These are phyloP conservation scores for Trichonephila clavata DNA, from an alignment of 1,140 invertebrate species.

Conservation along the genomic window DNA sequence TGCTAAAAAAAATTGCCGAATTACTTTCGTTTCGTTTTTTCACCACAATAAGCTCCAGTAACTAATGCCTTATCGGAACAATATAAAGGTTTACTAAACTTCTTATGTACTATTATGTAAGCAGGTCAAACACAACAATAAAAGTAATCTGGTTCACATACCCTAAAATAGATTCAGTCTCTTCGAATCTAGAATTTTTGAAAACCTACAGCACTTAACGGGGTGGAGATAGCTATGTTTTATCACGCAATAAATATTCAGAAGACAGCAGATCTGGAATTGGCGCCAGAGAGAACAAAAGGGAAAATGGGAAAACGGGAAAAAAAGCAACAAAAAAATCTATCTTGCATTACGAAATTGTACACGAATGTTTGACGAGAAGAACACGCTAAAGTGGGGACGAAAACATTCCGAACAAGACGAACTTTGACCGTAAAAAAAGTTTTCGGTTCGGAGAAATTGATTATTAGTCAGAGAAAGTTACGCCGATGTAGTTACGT, in stretches of 20 bases:
- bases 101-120: no score
- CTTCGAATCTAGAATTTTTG: slow-evolving; percentile 1
- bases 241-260: slow-evolving; percentile 60
- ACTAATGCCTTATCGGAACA: no score
- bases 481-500: background rate
- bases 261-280: background rate
- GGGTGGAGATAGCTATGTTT: slow-evolving; percentile 2
- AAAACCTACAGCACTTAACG: slow-evolving; percentile 3
- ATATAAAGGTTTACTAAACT: no score
- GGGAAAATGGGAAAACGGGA: background rate
- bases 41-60: no score
- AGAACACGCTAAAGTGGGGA: slow-evolving; percentile 48
- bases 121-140: background rate
- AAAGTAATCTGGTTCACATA: background rate
- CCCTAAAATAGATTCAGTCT: background rate
- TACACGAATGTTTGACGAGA: slow-evolving; percentile 64
- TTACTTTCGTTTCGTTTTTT: no score
- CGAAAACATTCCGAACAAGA: slow-evolving; percentile 64
- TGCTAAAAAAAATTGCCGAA: no score
- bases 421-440: slow-evolving; percentile 71
- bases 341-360: slow-evolving; percentile 51
- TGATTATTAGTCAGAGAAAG: slow-evolving; percentile 63
- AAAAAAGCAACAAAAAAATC: background rate
- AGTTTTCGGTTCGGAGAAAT: slow-evolving; percentile 36
- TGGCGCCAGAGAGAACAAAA: slow-evolving; percentile 45